Conservation (phyloP, 2,888 invertebrate species). For the Metopia argyrocephala region DNA sequence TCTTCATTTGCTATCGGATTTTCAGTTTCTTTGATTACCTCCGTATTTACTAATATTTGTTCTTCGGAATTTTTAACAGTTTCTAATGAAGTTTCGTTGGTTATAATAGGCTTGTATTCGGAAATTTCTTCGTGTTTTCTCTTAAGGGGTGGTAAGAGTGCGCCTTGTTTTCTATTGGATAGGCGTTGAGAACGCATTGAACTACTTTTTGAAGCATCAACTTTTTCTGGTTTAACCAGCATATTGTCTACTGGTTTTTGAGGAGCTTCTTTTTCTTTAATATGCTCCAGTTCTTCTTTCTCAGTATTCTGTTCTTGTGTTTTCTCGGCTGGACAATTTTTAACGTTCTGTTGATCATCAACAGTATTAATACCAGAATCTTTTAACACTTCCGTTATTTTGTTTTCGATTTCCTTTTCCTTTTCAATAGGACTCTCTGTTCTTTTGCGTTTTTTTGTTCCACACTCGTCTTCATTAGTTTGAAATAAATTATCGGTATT, state of each 20-base stretch:
- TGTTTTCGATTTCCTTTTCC: background rate
- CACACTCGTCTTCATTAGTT: conserved; percentile 48
- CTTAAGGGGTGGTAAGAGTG: conserved; percentile 57
- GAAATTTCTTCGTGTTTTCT: conserved; percentile 58
- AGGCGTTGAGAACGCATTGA: conserved; percentile 71
- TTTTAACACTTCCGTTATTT: conserved; percentile 22
- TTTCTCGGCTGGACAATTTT: conserved; percentile 35
- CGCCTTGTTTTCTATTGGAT: conserved; percentile 70
- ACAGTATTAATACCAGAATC: background rate
- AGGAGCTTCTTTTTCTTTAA: conserved; percentile 16
- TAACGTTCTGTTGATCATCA: conserved; percentile 20
- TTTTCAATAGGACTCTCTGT: conserved; percentile 25
- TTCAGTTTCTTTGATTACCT: conserved; percentile 73
- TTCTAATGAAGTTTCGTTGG: conserved; percentile 34
- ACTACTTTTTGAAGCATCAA: conserved; percentile 52
- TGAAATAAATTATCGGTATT: conserved; percentile 23
- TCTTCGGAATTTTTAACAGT: conserved; percentile 5
- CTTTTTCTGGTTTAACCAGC: conserved; percentile 42
- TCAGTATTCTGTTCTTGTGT: background rate
- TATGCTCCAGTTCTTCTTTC: conserved; percentile 39
- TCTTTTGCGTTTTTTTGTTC: conserved; percentile 55
- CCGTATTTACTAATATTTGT: conserved; percentile 5
- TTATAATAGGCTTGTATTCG: conserved; percentile 35
- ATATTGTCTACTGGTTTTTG: conserved; percentile 24
- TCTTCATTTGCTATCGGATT: conserved; percentile 70